phyloP scores from a whole-genome alignment of 2,797 vertebrate genomes.

The Champsocephalus esox region DNA sequence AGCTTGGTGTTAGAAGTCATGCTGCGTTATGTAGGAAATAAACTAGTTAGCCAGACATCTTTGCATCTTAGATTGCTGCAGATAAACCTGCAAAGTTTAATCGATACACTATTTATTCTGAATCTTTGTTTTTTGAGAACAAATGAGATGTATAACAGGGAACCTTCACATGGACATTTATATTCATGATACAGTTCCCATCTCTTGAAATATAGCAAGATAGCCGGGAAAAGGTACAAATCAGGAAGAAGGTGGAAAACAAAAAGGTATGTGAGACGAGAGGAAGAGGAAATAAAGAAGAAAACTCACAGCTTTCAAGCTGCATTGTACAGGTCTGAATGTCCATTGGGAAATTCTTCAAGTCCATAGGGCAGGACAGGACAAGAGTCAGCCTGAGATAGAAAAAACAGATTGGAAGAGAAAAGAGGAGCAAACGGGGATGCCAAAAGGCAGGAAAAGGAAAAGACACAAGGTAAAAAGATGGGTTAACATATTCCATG shows the following conservation, averaged over 20 bases:
- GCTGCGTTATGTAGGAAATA: neutral
- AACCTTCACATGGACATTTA: neutral
- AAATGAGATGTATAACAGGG: neutral
- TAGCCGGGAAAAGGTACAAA: conserved; percentile 20
- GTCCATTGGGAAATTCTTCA: conserved; percentile 98
- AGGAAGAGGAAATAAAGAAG: conserved; percentile 55
- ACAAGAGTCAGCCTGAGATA: conserved; percentile 90
- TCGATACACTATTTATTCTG: neutral
- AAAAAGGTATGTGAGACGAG: conserved; percentile 43
- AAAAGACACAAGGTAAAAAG: conserved; percentile 49
- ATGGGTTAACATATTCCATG: conserved; percentile 20
- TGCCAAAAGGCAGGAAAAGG: conserved; percentile 46
- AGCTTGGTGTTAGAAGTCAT: neutral
- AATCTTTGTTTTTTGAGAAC: neutral
- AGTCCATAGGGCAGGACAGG: conserved; percentile 96
- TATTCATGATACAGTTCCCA: neutral
- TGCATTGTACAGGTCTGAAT: conserved; percentile 97
- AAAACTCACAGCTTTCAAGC: conserved; percentile 95
- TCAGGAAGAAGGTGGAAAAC: conserved; percentile 2
- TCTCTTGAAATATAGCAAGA: conserved; percentile 5
- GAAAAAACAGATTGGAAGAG: conserved; percentile 67
- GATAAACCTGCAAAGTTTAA: neutral
- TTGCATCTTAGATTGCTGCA: neutral
- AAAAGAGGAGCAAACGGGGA: conserved; percentile 50
- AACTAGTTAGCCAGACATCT: neutral